phyloP scores from a whole-genome alignment of 2,888 invertebrate genomes.

The Melieria omissa region DNA sequence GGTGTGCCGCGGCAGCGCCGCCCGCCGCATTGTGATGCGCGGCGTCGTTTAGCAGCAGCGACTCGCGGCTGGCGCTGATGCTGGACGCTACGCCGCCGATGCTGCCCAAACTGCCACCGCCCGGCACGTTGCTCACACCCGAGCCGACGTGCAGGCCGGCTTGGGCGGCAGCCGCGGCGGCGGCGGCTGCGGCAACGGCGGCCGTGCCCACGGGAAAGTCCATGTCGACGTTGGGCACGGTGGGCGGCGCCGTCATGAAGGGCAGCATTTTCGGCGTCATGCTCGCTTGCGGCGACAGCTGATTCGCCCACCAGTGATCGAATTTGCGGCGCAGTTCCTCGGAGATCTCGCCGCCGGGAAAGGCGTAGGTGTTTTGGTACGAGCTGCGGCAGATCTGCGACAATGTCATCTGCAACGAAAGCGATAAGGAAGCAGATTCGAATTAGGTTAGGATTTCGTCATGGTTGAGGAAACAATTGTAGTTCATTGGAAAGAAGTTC shows the following conservation, averaged over 20 bases:
- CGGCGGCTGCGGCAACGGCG: constrained; percentile 68
- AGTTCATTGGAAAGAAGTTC: too few relatives aligned
- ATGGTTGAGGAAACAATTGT: too few relatives aligned
- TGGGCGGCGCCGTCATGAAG: constrained; percentile 63
- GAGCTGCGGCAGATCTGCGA: constrained; percentile 86
- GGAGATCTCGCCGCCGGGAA: constrained; percentile 76
- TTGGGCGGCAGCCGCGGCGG: constrained; percentile 69
- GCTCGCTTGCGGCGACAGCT: constrained; percentile 73
- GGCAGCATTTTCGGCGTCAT: constrained; percentile 69
- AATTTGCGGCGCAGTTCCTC: constrained; percentile 90
- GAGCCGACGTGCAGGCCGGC: constrained; percentile 54
- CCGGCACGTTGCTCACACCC: constrained; percentile 46
- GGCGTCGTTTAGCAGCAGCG: constrained; percentile 54
- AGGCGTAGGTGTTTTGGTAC: constrained; percentile 74
- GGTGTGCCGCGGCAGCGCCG: constrained; percentile 49
- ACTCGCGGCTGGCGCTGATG: constrained; percentile 54
- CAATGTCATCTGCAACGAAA: constrained; percentile 75
- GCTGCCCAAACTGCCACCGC: constrained; percentile 11
- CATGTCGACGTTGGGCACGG: constrained; percentile 59
- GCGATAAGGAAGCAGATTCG: neutral
- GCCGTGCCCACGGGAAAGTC: constrained; percentile 64
- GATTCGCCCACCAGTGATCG: constrained; percentile 90
- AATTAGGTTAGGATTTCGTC: neutral
- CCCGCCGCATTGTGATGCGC: constrained; percentile 48
- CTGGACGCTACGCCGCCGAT: constrained; percentile 43